Evolutionary conservation across 2,797 vertebrate species (phyloP), one percentile per base, ranked within the genome.

Genomic region (Emydoidea blandingii): DNA sequence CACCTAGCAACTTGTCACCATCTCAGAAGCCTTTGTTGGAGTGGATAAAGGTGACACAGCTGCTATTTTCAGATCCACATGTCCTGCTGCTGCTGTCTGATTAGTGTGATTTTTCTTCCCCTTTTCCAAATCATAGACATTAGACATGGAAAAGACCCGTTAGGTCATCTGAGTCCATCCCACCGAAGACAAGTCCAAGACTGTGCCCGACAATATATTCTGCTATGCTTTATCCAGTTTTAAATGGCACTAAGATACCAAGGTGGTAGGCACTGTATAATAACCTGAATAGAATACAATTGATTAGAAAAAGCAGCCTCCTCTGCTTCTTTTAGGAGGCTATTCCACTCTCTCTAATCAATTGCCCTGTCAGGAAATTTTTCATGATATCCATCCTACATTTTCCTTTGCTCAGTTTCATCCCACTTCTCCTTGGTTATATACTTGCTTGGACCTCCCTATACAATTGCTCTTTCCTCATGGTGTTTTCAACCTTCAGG

Each of bases 1-100:
- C 96, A 95, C 95, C 85, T 59, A 86, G 93, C 89, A 92, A 2
- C 93, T 95, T 85, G 83, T 89, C 85, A n/a, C 86, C 15, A 47
- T 49, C 56, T 79, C 88, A 31, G 52, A 49, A 93, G 81, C 47
- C 94, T 96, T 96, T 94, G 95, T 91, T 81, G 86, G 87, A 81
- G 50, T 8, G 68, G 93, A 89, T 92, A 89, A 94, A 96, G 91
- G 94, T 96, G 96, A 96, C 97, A 92, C 89, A 0, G 74, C 89
- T 95, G 96, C 95, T 97, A 92, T 97, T 97, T 97, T 96, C 93
- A 95, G 92, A 76, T 34, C 86, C 53, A 3, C 54, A 2, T 92
- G 97, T 97, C 96, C 94, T 94, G 92, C 89, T 81, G 54, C 87
- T 89, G 81, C 84, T 1, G 0, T 79, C 88, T 92, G 86, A 50